A percentile compares a stretch with the other conserved stretches of the same genome.
phyloP scores from a whole-genome alignment of 2,113 vertebrate genomes.

The Odontophorus gujanensis region DNA sequence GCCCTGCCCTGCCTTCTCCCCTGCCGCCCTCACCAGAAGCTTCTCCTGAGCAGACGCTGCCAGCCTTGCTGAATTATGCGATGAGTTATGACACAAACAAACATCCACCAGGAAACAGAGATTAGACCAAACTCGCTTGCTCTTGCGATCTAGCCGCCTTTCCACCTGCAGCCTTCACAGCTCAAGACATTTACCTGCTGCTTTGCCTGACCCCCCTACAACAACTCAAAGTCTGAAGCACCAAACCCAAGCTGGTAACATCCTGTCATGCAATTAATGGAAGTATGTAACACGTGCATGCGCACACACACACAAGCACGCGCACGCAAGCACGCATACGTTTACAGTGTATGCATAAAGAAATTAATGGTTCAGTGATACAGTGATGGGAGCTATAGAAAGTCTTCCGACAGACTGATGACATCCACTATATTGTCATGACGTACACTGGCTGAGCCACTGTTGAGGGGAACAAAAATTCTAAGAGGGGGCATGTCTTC shows the following conservation, averaged over 20 bases:
- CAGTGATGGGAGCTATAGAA: conserved; percentile 52
- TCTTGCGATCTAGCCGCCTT: not conserved
- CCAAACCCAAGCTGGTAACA: conserved; percentile 59
- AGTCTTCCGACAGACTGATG: conserved; percentile 52
- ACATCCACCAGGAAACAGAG: conserved; percentile 33
- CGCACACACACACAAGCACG: conserved; percentile 37
- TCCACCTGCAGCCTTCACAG: conserved; percentile 36
- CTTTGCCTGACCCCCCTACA: conserved; percentile 7
- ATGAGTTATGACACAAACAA: conserved; percentile 55
- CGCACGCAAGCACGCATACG: not conserved
- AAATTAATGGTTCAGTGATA: conserved; percentile 69
- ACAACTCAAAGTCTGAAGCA: conserved; percentile 38
- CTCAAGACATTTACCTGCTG: not conserved
- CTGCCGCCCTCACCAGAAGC: conserved; percentile 26
- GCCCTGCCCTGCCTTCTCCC: conserved; percentile 20
- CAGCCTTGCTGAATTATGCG: conserved; percentile 54
- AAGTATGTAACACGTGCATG: conserved; percentile 60
- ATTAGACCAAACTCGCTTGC: conserved; percentile 14
- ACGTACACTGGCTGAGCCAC: conserved; percentile 39
- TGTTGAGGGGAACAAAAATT: conserved; percentile 30
- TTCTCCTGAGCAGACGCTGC: conserved; percentile 8
- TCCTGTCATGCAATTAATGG: conserved; percentile 61
- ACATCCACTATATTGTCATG: conserved; percentile 13
- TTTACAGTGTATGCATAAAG: conserved; percentile 65
- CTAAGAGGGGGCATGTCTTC: conserved; percentile 3